A percentile compares a stretch with the other conserved stretches of the same genome.
Conservation (phyloP, 2,113 vertebrate species). For the Gymnocephalus cernua region DNA sequence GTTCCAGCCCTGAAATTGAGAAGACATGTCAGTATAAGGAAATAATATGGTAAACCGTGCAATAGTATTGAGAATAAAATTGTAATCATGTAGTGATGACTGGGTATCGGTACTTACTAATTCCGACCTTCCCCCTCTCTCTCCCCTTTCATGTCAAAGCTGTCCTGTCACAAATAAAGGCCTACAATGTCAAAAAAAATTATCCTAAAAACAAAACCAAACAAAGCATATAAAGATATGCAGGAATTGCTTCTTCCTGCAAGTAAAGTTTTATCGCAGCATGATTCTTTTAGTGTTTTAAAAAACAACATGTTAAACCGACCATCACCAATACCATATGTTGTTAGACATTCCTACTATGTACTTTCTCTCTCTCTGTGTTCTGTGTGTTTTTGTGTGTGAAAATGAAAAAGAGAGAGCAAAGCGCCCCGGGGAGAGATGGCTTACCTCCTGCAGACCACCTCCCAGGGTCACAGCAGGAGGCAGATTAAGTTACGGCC, state of each 20-base stretch:
- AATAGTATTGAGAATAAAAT: not conserved
- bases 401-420: slow-evolving; percentile 47
- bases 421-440: slow-evolving; percentile 68
- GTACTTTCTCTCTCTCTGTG: not conserved
- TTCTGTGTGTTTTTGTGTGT: slow-evolving; percentile 43
- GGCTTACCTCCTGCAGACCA: slow-evolving; percentile 78
- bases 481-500: slow-evolving; percentile 80
- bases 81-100: not conserved
- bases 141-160: too few species aligned
- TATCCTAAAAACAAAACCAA: too few species aligned
- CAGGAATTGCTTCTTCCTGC: too few species aligned
- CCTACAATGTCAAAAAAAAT: too few species aligned
- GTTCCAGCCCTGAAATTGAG: not conserved
- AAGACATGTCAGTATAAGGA: not conserved
- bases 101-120: not conserved
- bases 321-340: not conserved
- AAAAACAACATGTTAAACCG: not conserved
- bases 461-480: slow-evolving; percentile 81
- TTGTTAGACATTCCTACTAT: not conserved
- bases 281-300: not conserved
- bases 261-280: not conserved
- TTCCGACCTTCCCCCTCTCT: too few species aligned
- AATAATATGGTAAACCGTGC: not conserved
- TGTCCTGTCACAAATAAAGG: too few species aligned
- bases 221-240: not conserved